These are phyloP conservation scores for Nerophis lumbriciformis DNA, from an alignment of 2,113 vertebrate genomes.

Conservation along the genomic window DNA sequence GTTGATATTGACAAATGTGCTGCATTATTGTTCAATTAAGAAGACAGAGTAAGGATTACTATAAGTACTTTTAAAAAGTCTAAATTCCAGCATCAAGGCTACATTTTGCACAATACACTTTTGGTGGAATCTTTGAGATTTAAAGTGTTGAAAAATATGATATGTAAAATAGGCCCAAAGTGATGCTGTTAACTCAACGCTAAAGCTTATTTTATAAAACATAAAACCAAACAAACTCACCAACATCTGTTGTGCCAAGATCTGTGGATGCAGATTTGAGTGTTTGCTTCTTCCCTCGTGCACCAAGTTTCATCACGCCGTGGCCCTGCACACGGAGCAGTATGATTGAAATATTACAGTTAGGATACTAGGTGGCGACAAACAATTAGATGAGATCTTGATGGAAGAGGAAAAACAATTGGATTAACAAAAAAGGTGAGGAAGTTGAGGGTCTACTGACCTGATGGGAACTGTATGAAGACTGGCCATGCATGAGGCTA, in stretches of 20 bases:
- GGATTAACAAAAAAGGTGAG: background rate
- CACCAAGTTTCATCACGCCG: slow-evolving; percentile 86
- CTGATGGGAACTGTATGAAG: slow-evolving; percentile 89
- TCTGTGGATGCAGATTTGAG: slow-evolving; percentile 96
- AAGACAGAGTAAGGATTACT: too few species aligned
- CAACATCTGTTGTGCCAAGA: slow-evolving; percentile 89
- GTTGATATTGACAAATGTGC: too few species aligned
- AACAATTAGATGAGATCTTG: background rate
- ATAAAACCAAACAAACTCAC: slow-evolving; percentile 68
- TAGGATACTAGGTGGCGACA: slow-evolving; percentile 23
- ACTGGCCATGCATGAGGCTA: slow-evolving; percentile 86
- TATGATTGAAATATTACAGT: slow-evolving; percentile 5
- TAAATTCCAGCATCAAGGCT: too few species aligned
- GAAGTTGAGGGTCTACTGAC: slow-evolving; percentile 57
- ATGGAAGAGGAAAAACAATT: background rate
- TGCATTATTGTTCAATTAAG: too few species aligned
- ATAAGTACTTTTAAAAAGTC: too few species aligned
- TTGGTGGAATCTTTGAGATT: too few species aligned
- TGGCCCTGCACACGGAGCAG: slow-evolving; percentile 71
- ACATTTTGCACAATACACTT: too few species aligned
- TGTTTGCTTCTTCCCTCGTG: slow-evolving; percentile 87
- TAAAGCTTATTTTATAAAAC: background rate
- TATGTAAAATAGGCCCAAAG: too few species aligned
- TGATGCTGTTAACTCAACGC: background rate
- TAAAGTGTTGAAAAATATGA: too few species aligned